Conservation (phyloP, 2,113 vertebrate genomes). For the Myrmophylax atrothorax region DNA sequence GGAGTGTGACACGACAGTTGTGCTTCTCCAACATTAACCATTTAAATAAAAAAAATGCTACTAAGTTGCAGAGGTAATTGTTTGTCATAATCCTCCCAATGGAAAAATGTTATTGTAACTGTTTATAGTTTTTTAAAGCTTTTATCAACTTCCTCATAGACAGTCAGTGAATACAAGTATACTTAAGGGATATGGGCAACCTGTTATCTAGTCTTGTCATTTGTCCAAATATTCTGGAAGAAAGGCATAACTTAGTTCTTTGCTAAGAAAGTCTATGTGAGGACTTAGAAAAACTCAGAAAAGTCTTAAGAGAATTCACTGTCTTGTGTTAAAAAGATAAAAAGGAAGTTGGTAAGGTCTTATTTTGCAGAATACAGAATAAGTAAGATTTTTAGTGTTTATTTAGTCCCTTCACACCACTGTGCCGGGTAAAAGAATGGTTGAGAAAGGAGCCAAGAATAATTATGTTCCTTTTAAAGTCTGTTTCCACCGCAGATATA, state of each 20-base stretch:
- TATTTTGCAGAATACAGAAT: constrained; percentile 13
- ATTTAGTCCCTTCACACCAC: background rate
- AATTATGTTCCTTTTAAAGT: background rate
- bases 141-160: background rate
- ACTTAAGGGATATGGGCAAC: background rate
- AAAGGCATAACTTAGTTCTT: background rate
- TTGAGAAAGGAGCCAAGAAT: background rate
- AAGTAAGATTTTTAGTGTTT: background rate
- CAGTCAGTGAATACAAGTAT: background rate
- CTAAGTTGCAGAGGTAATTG: background rate
- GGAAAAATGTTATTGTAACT: background rate
- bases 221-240: constrained; percentile 10
- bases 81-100: background rate
- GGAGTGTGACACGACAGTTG: background rate
- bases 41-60: background rate
- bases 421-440: background rate
- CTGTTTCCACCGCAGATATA: background rate
- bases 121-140: background rate
- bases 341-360: background rate
- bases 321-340: constrained; percentile 12
- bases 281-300: constrained; percentile 6
- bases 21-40: background rate
- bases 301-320: background rate
- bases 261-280: constrained; percentile 2
- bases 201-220: background rate